Base-by-base conservation (phyloP, 2,113 vertebrate species). In the Agapornis roseicollis region DNA sequence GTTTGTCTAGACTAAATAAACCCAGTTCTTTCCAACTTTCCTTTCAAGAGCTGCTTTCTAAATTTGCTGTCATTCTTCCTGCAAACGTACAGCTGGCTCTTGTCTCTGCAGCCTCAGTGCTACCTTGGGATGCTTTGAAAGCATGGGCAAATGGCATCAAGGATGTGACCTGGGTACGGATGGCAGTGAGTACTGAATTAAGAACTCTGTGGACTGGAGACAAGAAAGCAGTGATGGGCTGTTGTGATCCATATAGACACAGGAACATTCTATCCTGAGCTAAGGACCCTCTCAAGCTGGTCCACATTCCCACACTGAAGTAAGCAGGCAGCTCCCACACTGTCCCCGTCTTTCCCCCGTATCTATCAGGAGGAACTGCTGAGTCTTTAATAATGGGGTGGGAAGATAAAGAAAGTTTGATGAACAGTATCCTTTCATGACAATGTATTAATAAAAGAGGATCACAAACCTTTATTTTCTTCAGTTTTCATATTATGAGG, bases 191-290 rank as follows among this genome's bases (percentile, higher is more conserved):
- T 52, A 85, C 9, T 27, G 18, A 46, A 71, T 11, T 16, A 23
- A 81, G 31, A 81, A 8, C 31, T 70, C 37, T 39, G 24, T 29
- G 12, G 10, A 5, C 50, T 50, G 17, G 66, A 58, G 7, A 19
- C 6, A 35, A 55, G 11, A 80, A 0, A 28, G 17, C 25, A 77
- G 42, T 10, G 52, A 33, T 31, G 18, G 17, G 44, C 19, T 80
- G 4, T 28, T 46, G 33, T 58, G 46, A 22, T 53, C 7, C 1
- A 0, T 33, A 24, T 1, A 72, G 42, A 35, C 14, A 11, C 1
- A 55, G 5, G 11, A 8, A 55, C 3, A 5, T 80, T 39, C 9
- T 29, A 1, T 33, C 15, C 22, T 3, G 3, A n/a, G 7, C 7
- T 58, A 25, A 28, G 4, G 3, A 71, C 17, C 6, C 9, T 27